These are phyloP conservation scores for Tenthredo livida DNA, from an alignment of 2,888 invertebrate genomes.

Conservation along the genomic window DNA sequence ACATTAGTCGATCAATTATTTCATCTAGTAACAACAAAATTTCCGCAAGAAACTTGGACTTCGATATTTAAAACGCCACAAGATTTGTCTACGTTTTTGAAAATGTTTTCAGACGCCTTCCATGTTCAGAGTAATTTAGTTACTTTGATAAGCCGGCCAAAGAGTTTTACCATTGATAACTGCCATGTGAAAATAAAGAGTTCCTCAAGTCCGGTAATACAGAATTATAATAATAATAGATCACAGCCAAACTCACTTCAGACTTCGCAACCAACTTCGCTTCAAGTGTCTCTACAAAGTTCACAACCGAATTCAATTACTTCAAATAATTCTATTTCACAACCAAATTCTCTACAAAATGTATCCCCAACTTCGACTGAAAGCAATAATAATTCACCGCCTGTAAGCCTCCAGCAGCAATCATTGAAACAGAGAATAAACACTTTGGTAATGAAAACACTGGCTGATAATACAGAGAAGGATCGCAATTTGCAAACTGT, in stretches of 20 bases:
- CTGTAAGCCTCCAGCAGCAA: conserved; percentile 79
- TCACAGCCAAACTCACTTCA: conserved; percentile 50
- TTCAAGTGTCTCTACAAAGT: conserved; percentile 24
- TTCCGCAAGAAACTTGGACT: conserved; percentile 89
- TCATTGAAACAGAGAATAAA: conserved; percentile 93
- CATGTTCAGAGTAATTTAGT: conserved; percentile 96
- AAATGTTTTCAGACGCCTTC: conserved; percentile 96
- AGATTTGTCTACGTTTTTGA: conserved; percentile 93
- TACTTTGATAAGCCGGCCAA: conserved; percentile 88
- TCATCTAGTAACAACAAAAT: conserved; percentile 88
- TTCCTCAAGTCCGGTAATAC: conserved; percentile 54
- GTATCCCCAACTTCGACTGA: conserved; percentile 65
- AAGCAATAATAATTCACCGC: conserved; percentile 69
- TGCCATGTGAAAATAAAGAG: conserved; percentile 58
- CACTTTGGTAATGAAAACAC: conserved; percentile 91
- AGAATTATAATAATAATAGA: conserved; percentile 55
- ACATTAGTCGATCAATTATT: conserved; percentile 93
- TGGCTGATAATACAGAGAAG: conserved; percentile 90
- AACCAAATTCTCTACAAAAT: conserved; percentile 63
- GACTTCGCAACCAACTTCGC: conserved; percentile 49
- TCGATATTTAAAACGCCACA: conserved; percentile 94
- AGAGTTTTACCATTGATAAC: conserved; percentile 76
- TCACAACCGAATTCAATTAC: conserved; percentile 60
- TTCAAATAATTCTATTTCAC: conserved; percentile 52
- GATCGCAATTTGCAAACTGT: conserved; percentile 78